Evolutionary conservation across 1,140 invertebrate species (phyloP).

Genomic region (Phthorimaea operculella): DNA sequence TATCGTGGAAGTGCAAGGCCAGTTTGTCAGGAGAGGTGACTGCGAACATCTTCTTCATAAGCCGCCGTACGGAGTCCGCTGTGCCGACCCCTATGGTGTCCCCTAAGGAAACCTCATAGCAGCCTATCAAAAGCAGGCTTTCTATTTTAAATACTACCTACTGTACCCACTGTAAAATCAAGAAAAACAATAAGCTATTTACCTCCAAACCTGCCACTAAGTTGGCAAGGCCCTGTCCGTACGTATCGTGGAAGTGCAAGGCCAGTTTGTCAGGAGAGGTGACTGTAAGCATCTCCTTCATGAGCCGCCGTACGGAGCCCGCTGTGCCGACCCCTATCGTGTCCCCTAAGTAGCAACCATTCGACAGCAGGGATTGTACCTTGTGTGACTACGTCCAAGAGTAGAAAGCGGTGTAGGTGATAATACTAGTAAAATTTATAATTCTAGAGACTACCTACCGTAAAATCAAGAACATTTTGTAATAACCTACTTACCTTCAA

Average conservation of each 20-base stretch:
- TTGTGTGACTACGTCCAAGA: no score
- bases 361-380: slow-evolving; percentile 77
- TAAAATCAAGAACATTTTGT: no score
- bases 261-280: slow-evolving; percentile 81
- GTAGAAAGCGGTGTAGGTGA: no score
- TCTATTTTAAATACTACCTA: no score
- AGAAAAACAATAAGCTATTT: no score
- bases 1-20: slow-evolving; percentile 98
- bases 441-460: no score
- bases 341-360: slow-evolving; percentile 95
- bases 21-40: slow-evolving; percentile 76
- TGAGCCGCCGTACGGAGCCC: slow-evolving; percentile 78
- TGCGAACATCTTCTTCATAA: slow-evolving; percentile 82
- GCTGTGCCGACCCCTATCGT: slow-evolving; percentile 97
- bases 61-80: slow-evolving; percentile 79
- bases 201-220: slow-evolving; percentile 86
- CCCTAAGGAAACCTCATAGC: slow-evolving; percentile 96
- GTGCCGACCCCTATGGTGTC: slow-evolving; percentile 98
- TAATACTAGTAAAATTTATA: no score
- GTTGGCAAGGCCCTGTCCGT: slow-evolving; percentile 96
- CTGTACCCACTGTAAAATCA: no score
- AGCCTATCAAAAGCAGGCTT: slow-evolving; percentile 83
- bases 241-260: slow-evolving; percentile 98
- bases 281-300: slow-evolving; percentile 78
- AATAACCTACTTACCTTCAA: slow-evolving; percentile 73